phyloP scores from a whole-genome alignment of 2,888 invertebrate genomes.

The Plagodis pulveraria region DNA sequence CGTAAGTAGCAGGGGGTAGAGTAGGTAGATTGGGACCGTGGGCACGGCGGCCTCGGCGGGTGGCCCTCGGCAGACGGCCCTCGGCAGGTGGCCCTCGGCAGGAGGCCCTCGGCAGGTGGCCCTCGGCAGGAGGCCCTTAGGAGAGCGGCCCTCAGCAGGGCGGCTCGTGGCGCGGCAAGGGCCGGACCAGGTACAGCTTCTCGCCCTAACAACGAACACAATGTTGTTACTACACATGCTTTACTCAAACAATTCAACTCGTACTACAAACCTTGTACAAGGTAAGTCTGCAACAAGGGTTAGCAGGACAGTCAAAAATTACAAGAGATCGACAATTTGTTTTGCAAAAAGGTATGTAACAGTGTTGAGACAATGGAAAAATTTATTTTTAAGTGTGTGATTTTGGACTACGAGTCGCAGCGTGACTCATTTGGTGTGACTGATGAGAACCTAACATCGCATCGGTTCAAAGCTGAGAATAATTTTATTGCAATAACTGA shows the following conservation, averaged over 20 bases:
- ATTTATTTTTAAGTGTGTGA: too few species aligned
- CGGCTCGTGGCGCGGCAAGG: conserved; percentile 87
- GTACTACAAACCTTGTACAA: too few species aligned
- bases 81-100: neutral
- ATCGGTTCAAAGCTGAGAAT: too few species aligned
- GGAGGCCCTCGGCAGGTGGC: conserved; percentile 7
- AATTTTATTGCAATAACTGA: too few species aligned
- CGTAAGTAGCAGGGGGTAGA: too few species aligned
- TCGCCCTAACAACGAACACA: conserved; percentile 86
- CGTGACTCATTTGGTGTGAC: too few species aligned
- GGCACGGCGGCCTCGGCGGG: neutral
- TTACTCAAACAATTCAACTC: neutral
- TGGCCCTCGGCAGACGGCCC: conserved; percentile 1
- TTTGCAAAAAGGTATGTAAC: neutral
- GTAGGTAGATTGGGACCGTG: neutral
- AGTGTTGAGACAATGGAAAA: too few species aligned
- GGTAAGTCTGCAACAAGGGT: neutral
- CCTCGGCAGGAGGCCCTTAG: neutral
- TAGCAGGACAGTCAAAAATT: neutral
- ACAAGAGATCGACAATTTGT: neutral
- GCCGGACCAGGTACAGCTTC: conserved; percentile 97
- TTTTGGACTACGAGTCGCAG: too few species aligned
- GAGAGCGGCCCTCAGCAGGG: conserved; percentile 53
- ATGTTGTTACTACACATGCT: neutral
- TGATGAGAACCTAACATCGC: too few species aligned